These are phyloP conservation scores for Sepioteuthis lessoniana DNA, from an alignment of 2,888 invertebrate species.

Conservation along the genomic window DNA sequence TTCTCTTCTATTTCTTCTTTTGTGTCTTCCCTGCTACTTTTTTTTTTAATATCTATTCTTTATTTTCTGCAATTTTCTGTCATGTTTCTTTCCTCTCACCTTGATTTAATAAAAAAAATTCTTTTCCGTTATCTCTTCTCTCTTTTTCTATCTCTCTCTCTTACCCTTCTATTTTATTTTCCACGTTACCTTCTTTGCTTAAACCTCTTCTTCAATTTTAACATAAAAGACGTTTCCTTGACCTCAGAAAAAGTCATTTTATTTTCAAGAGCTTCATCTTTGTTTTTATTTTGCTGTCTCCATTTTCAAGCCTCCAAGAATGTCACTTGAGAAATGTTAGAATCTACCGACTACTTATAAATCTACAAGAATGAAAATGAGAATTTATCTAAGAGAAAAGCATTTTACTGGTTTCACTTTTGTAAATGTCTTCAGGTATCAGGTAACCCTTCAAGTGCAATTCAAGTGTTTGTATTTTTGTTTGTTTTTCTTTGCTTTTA, in stretches of 20 bases:
- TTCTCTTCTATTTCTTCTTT: neutral
- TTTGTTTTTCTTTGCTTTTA: neutral
- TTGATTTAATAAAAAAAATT: neutral
- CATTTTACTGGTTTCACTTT: neutral
- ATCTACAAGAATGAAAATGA: neutral
- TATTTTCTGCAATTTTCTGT: neutral
- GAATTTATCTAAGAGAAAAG: neutral
- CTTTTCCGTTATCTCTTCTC: neutral
- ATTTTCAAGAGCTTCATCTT: neutral
- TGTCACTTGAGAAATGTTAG: neutral
- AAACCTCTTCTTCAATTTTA: too few species aligned
- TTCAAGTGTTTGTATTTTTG: neutral
- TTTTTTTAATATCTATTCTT: neutral
- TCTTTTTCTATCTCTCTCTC: neutral
- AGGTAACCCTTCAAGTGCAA: neutral
- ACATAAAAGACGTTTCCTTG: neutral
- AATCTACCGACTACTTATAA: neutral
- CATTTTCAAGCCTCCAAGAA: neutral
- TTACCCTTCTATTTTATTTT: too few species aligned
- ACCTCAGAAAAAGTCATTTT: neutral
- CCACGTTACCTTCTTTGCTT: too few species aligned
- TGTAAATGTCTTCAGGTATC: neutral
- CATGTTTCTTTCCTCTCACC: neutral
- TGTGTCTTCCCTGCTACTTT: too few species aligned
- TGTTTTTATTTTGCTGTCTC: neutral